Evolutionary conservation across 2,113 vertebrate genomes (phyloP).

Genomic region (Limnothrissa miodon): DNA sequence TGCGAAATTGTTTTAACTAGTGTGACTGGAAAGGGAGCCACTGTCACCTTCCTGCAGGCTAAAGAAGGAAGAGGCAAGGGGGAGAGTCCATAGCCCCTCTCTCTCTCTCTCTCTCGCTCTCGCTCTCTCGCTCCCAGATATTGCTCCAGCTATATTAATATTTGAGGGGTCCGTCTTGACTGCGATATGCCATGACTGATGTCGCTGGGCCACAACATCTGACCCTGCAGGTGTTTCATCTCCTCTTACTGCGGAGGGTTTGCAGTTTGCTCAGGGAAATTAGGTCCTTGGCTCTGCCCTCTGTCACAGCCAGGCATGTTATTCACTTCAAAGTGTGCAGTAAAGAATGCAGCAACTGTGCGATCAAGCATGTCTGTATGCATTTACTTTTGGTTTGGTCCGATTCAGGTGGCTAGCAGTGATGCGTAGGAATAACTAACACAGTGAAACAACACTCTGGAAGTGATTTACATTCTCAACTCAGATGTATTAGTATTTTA

Average conservation of each 20-base stretch:
- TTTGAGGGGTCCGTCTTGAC: slow-evolving; percentile 13
- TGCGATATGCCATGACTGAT: neutral
- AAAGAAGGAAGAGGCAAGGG: slow-evolving; percentile 18
- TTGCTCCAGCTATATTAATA: slow-evolving; percentile 25
- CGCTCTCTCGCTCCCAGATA: neutral
- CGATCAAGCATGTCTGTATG: neutral
- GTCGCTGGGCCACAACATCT: slow-evolving; percentile 28
- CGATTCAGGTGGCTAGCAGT: neutral
- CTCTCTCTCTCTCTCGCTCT: neutral
- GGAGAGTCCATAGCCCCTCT: slow-evolving; percentile 12
- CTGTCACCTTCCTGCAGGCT: slow-evolving; percentile 47
- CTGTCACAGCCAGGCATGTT: neutral
- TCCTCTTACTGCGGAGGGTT: neutral
- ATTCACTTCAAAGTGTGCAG: neutral
- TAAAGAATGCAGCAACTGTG: neutral
- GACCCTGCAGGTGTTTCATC: slow-evolving; percentile 12
- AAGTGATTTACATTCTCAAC: slow-evolving; percentile 1
- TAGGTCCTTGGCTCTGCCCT: slow-evolving; percentile 3
- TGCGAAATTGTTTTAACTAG: slow-evolving; percentile 46
- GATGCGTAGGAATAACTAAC: neutral
- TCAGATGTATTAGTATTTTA: neutral
- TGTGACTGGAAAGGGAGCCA: slow-evolving; percentile 26
- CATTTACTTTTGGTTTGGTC: neutral
- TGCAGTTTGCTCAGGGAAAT: slow-evolving; percentile 13
- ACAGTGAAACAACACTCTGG: neutral